phyloP scores from a whole-genome alignment of 2,113 vertebrate species.

The Xiphias gladius region DNA sequence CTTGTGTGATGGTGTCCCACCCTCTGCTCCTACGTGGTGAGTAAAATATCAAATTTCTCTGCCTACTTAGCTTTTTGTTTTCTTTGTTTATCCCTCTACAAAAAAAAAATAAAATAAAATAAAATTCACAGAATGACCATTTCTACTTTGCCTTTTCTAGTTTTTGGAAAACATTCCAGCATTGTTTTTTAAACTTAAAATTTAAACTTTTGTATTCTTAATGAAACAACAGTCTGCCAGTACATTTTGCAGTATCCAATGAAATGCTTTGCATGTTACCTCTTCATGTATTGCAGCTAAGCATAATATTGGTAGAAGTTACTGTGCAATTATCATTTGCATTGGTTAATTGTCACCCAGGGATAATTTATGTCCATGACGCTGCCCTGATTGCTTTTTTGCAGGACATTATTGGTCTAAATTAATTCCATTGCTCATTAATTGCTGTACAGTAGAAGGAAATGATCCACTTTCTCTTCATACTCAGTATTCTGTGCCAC shows the following conservation, averaged over 20 bases:
- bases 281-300: constrained; percentile 9
- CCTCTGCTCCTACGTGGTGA: constrained; percentile 14
- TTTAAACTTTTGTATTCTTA: not conserved
- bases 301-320: constrained; percentile 2
- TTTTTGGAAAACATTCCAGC: not conserved
- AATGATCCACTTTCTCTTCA: constrained; percentile 5
- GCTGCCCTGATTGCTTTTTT: not conserved
- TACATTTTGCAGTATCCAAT: not conserved
- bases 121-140: not conserved
- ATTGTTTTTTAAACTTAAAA: no score
- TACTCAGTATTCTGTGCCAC: not conserved
- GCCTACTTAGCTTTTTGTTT: not conserved
- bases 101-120: not conserved
- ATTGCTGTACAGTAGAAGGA: not conserved
- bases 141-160: not conserved
- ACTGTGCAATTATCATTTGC: constrained; percentile 19
- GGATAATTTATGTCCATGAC: constrained; percentile 13
- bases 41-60: not conserved
- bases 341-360: constrained; percentile 15
- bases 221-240: not conserved
- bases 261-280: not conserved
- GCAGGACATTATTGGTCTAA: constrained; percentile 18
- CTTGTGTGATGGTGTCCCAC: constrained; percentile 3
- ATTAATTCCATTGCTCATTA: constrained; percentile 41
- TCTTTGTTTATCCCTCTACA: not conserved